These are phyloP conservation scores for Rana temporaria DNA, from an alignment of 2,113 vertebrate genomes.

Conservation along the genomic window DNA sequence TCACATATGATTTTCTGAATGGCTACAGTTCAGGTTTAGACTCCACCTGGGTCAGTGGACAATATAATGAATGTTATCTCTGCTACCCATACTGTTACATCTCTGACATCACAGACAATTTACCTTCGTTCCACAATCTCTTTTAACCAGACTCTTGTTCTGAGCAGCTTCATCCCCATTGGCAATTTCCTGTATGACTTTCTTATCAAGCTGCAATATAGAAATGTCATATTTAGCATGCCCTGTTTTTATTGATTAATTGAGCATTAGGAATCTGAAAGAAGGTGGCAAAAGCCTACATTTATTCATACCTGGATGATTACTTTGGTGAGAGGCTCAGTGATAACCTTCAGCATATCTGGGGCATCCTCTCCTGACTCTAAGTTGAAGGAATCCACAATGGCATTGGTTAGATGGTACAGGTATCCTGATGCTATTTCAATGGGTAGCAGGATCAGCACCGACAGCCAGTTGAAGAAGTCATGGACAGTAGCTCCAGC, in stretches of 20 bases:
- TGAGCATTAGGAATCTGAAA: no score
- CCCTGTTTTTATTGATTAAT: no score
- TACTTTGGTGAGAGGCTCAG: conserved; percentile 89
- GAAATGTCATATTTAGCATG: not conserved
- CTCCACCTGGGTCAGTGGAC: no score
- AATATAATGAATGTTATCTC: no score
- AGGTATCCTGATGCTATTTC: conserved; percentile 85
- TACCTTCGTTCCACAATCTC: conserved; percentile 79
- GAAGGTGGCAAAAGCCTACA: no score
- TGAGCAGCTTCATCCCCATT: conserved; percentile 74
- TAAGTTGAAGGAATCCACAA: conserved; percentile 85
- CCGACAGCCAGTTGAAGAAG: conserved; percentile 98
- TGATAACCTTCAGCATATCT: conserved; percentile 92
- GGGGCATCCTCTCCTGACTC: conserved; percentile 88
- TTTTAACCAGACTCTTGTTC: conserved; percentile 91
- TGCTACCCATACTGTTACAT: no score
- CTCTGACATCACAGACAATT: conserved; percentile 48
- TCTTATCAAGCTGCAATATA: conserved; percentile 85
- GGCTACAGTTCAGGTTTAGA: no score
- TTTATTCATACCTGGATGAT: conserved; percentile 86
- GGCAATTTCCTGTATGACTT: conserved; percentile 86
- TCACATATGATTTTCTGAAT: no score
- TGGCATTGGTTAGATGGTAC: conserved; percentile 77
- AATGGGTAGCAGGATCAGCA: conserved; percentile 85
- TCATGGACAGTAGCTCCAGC: conserved; percentile 93